Percentiles rank a stretch among this genome's conserved stretches.
phyloP scores from a whole-genome alignment of 2,113 vertebrate species.

The Cheirogaleus medius region DNA sequence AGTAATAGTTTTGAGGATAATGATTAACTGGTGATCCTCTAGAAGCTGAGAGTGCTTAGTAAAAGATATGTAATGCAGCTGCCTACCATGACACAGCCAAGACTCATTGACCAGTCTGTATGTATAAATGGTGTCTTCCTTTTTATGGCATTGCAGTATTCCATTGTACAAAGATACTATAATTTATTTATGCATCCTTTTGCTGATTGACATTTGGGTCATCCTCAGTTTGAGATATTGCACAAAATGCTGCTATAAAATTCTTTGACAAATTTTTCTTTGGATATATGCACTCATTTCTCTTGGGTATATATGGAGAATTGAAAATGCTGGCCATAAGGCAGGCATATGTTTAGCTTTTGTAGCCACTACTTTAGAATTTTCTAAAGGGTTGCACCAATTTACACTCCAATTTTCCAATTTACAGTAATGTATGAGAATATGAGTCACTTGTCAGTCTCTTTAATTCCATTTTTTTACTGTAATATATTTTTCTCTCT shows the following conservation, averaged over 20 bases:
- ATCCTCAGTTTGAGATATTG: background rate
- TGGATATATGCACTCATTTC: background rate
- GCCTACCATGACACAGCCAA: background rate
- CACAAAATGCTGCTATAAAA: background rate
- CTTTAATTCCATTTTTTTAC: background rate
- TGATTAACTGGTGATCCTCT: background rate
- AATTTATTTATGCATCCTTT: background rate
- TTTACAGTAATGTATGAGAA: background rate
- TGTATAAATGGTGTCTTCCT: background rate
- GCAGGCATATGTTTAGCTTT: background rate
- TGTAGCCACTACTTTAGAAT: background rate
- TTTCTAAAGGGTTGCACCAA: background rate
- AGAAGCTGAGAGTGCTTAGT: background rate
- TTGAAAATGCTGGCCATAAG: background rate
- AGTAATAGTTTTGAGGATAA: background rate
- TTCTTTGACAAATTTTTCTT: background rate
- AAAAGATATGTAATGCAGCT: background rate
- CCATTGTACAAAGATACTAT: background rate
- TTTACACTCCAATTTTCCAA: background rate
- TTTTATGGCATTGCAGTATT: background rate
- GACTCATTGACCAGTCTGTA: background rate
- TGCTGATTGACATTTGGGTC: background rate
- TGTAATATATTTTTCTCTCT: background rate
- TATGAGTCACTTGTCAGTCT: background rate
- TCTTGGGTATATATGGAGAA: background rate